phyloP scores from a whole-genome alignment of 2,113 vertebrate genomes.

The Elephantulus edwardii region DNA sequence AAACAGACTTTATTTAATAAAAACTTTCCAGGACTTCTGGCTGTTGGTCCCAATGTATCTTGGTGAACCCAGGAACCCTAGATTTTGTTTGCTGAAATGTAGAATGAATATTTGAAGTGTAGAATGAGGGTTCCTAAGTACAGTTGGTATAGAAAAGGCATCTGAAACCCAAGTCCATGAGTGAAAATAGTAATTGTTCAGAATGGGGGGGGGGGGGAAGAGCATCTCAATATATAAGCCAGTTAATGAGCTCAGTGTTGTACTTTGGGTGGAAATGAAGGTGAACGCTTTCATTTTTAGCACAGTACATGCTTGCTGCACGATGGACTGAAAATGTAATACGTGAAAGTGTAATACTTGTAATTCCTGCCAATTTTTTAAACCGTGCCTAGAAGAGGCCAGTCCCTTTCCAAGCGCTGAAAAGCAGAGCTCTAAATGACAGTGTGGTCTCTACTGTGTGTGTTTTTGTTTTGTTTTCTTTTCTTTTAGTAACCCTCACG shows the following conservation, averaged over 20 bases:
- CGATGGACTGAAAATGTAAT: neutral
- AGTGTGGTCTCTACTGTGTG: rapidly evolving
- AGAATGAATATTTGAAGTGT: neutral
- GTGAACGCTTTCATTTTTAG: neutral
- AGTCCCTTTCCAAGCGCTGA: neutral
- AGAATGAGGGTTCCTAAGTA: neutral
- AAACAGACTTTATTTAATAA: neutral
- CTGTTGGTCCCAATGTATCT: neutral
- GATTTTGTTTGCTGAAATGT: neutral
- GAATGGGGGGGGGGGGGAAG: too few relatives aligned
- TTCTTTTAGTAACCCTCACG: too few relatives aligned
- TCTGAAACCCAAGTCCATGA: neutral
- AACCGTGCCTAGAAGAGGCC: neutral
- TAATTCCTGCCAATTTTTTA: too few relatives aligned
- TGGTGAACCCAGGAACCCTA: neutral
- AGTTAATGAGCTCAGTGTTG: neutral
- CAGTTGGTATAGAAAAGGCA: neutral
- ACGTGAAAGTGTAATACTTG: neutral
- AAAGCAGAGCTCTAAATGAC: too few relatives aligned
- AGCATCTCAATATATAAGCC: neutral
- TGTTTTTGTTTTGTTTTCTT: too few relatives aligned
- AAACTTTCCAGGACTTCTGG: neutral
- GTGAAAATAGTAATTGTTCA: neutral
- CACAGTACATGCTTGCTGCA: too few relatives aligned
- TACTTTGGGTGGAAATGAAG: neutral